Percentiles rank a stretch among this genome's conserved stretches.
phyloP scores from a whole-genome alignment of 1,140 invertebrate genomes.

The Zaprionus davidi region DNA sequence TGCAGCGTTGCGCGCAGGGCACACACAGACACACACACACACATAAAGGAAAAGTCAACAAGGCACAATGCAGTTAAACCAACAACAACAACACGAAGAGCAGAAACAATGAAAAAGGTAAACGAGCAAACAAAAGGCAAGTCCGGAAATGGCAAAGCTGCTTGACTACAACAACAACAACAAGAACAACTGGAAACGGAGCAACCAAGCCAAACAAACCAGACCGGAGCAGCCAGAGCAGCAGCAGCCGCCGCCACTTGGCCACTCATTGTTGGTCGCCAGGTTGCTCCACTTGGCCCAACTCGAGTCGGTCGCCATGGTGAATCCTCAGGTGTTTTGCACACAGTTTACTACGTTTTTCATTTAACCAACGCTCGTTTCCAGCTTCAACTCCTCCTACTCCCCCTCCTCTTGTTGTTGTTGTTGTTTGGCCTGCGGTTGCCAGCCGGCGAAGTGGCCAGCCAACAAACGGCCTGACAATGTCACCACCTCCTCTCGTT shows the following conservation, averaged over 20 bases:
- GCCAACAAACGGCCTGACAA: constrained; percentile 34
- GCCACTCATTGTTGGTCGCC: constrained; percentile 76
- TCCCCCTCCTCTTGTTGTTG: constrained; percentile 39
- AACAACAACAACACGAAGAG: constrained; percentile 46
- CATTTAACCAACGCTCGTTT: constrained; percentile 68
- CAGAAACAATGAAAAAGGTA: constrained; percentile 70
- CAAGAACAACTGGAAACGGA: constrained; percentile 36
- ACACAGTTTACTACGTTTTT: constrained; percentile 83
- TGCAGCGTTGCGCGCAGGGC: constrained; percentile 43
- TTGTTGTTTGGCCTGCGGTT: constrained; percentile 69
- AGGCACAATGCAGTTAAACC: constrained; percentile 71
- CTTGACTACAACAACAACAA: constrained; percentile 66
- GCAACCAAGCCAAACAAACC: constrained; percentile 22
- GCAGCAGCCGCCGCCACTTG: constrained; percentile 65
- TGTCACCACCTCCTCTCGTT: constrained; percentile 1
- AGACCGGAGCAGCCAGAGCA: constrained; percentile 12
- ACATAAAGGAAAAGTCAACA: constrained; percentile 71
- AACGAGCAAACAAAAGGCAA: constrained; percentile 78
- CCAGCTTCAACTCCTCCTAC: constrained; percentile 51
- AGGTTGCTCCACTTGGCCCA: constrained; percentile 24
- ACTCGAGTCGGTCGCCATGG: constrained; percentile 62
- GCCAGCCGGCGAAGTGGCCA: constrained; percentile 48
- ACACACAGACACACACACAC: neutral
- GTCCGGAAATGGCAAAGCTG: constrained; percentile 79
- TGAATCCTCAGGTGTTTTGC: constrained; percentile 83